phyloP scores from a whole-genome alignment of 2,797 vertebrate genomes.

The Acanthopagrus latus region DNA sequence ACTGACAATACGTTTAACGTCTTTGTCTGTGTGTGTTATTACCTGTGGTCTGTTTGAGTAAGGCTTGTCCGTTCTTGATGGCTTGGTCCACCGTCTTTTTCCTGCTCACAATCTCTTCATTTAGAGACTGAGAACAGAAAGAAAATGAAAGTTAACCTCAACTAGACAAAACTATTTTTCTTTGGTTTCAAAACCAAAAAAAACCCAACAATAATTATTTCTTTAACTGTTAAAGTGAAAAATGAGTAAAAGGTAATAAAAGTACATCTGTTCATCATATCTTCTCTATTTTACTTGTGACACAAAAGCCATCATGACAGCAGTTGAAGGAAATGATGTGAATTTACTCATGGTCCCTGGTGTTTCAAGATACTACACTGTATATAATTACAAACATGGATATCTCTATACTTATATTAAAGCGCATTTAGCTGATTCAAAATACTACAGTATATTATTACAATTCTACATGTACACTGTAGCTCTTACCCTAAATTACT shows the following conservation, averaged over 20 bases:
- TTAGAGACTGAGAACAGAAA: conserved; percentile 87
- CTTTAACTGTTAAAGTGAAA: neutral
- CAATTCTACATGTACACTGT: neutral
- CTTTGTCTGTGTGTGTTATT: neutral
- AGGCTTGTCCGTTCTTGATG: conserved; percentile 95
- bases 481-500: neutral
- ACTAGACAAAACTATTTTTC: neutral
- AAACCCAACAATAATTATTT: neutral
- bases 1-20: neutral
- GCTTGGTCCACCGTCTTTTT: conserved; percentile 99
- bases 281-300: neutral
- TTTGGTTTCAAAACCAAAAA: neutral
- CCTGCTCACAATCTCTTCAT: conserved; percentile 96
- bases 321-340: neutral
- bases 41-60: conserved; percentile 99
- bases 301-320: neutral
- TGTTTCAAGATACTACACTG: neutral
- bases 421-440: neutral
- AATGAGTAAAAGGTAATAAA: neutral
- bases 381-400: neutral
- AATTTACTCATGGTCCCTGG: neutral
- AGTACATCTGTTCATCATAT: neutral
- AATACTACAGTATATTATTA: neutral
- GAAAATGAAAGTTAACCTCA: neutral
- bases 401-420: neutral